Conservation (phyloP, 37 sponge, comb jelly and placozoan species). For the Ephydatia muelleri region DNA sequence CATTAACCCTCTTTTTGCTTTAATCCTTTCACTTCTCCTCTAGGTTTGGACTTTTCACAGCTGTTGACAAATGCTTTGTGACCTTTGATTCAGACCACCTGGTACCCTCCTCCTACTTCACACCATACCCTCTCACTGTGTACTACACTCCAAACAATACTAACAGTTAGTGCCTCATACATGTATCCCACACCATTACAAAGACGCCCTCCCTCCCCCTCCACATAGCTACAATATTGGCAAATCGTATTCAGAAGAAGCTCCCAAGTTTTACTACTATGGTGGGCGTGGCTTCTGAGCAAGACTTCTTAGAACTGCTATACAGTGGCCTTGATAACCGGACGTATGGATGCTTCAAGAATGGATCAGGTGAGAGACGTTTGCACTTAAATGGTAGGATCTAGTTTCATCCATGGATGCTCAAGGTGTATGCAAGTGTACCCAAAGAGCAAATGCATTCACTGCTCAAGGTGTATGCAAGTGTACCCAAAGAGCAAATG, state of each 20-base stretch:
- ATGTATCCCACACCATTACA: neutral
- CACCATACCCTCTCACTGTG: constrained; percentile 7
- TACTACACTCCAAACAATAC: constrained; percentile 30
- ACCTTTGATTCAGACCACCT: constrained; percentile 52
- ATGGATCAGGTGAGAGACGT: constrained; percentile 21
- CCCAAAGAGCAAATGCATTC: neutral
- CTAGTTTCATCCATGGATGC: too few species aligned
- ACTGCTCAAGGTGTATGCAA: neutral
- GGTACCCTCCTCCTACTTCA: constrained; percentile 11
- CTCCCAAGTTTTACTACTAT: neutral
- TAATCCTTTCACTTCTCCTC: too few species aligned
- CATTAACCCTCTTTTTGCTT: neutral
- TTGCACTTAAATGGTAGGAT: too few species aligned
- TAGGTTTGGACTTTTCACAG: neutral
- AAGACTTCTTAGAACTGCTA: constrained; percentile 8
- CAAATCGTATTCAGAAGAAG: neutral
- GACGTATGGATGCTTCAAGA: constrained; percentile 27
- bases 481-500: neutral
- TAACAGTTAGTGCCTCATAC: constrained; percentile 7
- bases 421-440: neutral
- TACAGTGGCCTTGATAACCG: neutral
- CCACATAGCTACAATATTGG: neutral
- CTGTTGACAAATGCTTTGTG: constrained; percentile 51
- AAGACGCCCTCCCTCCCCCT: neutral
- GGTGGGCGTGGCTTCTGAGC: constrained; percentile 12